These are phyloP conservation scores for Tipula helvola DNA, from an alignment of 2,888 invertebrate species.

Conservation along the genomic window DNA sequence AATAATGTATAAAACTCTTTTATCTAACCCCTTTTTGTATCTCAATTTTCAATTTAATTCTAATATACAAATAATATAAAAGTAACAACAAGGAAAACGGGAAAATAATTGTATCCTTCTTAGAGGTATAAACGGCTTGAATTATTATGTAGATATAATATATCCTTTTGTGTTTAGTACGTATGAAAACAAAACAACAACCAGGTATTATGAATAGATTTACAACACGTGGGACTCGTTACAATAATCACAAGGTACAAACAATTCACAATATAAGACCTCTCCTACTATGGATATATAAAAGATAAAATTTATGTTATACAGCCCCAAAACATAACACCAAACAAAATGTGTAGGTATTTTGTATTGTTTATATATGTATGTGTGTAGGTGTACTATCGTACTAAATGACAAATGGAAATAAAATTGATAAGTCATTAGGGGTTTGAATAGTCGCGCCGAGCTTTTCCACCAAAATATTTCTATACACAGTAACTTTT, in stretches of 20 bases:
- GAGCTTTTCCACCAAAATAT: not conserved
- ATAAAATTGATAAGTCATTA: not conserved
- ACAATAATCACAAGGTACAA: not conserved
- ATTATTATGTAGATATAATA: not conserved
- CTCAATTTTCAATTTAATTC: not conserved
- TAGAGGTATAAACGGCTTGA: not conserved
- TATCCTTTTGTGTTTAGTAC: not conserved
- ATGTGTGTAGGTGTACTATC: not conserved
- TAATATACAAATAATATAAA: not conserved
- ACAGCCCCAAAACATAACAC: not conserved
- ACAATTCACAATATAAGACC: not conserved
- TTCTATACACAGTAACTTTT: not conserved
- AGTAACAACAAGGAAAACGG: not conserved
- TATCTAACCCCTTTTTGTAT: not conserved
- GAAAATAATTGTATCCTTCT: not conserved
- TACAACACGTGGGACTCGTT: not conserved
- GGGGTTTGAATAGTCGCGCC: slow-evolving; percentile 4
- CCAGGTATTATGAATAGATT: not conserved
- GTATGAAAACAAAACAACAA: not conserved
- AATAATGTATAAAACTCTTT: not conserved
- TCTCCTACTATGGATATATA: not conserved
- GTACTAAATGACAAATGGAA: not conserved
- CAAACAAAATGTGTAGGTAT: too few relatives aligned
- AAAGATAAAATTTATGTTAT: not conserved
- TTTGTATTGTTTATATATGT: not conserved